Conservation (phyloP, 2,113 vertebrate species). For the Chionomys nivalis region DNA sequence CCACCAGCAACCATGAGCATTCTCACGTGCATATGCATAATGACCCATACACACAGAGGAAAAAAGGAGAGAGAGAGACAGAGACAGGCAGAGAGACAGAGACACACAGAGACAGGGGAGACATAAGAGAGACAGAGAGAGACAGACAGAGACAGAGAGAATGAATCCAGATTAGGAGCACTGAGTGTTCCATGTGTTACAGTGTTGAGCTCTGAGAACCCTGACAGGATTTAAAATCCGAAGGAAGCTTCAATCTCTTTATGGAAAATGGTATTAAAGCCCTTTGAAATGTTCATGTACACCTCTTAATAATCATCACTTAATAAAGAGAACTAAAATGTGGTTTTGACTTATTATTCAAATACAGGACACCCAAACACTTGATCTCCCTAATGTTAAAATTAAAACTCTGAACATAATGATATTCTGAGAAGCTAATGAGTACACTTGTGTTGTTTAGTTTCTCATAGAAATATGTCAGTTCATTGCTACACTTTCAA, state of each 20-base stretch:
- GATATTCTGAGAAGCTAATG: background rate
- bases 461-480: slow-evolving; percentile 1
- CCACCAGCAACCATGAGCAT: background rate
- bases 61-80: background rate
- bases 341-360: background rate
- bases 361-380: background rate
- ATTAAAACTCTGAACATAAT: slow-evolving; percentile 29
- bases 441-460: background rate
- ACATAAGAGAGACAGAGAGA: background rate
- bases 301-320: slow-evolving; percentile 17
- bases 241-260: background rate
- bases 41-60: background rate
- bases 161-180: background rate
- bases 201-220: background rate
- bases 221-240: background rate
- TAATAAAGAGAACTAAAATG: slow-evolving; percentile 33
- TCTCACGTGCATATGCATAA: fast-evolving
- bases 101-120: too few relatives aligned
- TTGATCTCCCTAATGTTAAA: slow-evolving; percentile 14
- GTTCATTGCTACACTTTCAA: background rate
- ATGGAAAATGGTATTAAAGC: background rate
- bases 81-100: background rate
- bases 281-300: background rate
- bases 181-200: background rate
- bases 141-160: background rate